Percentiles rank a stretch among this genome's conserved stretches.
Evolutionary conservation across 2,113 vertebrate genomes (phyloP).

Genomic region (Oncorhynchus nerka): DNA sequence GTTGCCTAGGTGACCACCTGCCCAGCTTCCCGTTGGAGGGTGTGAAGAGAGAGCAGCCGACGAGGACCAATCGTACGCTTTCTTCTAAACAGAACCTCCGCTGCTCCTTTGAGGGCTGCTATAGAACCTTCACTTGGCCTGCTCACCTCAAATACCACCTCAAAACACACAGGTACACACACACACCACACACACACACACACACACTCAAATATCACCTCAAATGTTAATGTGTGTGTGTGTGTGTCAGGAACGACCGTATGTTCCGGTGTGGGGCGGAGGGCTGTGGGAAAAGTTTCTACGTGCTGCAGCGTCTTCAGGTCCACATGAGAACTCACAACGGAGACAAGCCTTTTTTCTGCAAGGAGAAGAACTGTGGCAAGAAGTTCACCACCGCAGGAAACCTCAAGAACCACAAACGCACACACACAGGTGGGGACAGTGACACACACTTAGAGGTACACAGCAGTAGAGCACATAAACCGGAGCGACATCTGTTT

Average conservation of each 20-base stretch:
- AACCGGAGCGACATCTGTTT: too few species aligned
- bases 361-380: slow-evolving; percentile 89
- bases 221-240: neutral
- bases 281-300: slow-evolving; percentile 98
- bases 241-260: slow-evolving; percentile 85
- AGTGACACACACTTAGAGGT: neutral
- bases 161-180: slow-evolving; percentile 91
- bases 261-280: slow-evolving; percentile 92
- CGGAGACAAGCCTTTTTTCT: slow-evolving; percentile 95
- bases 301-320: slow-evolving; percentile 94
- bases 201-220: too few species aligned
- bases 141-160: slow-evolving; percentile 97
- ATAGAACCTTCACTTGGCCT: slow-evolving; percentile 92
- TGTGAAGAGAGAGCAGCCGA: slow-evolving; percentile 77
- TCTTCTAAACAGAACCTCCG: slow-evolving; percentile 85
- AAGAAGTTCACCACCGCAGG: slow-evolving; percentile 98
- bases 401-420: slow-evolving; percentile 95
- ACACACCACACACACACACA: neutral
- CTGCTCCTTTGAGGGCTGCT: slow-evolving; percentile 93
- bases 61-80: slow-evolving; percentile 72
- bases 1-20: slow-evolving; percentile 83
- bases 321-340: slow-evolving; percentile 99
- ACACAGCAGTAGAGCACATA: too few species aligned
- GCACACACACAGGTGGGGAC: slow-evolving; percentile 90
- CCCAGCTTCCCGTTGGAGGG: slow-evolving; percentile 81